These are phyloP conservation scores for Mycetomoellerius zeteki DNA, from an alignment of 1,140 invertebrate species.

Conservation along the genomic window DNA sequence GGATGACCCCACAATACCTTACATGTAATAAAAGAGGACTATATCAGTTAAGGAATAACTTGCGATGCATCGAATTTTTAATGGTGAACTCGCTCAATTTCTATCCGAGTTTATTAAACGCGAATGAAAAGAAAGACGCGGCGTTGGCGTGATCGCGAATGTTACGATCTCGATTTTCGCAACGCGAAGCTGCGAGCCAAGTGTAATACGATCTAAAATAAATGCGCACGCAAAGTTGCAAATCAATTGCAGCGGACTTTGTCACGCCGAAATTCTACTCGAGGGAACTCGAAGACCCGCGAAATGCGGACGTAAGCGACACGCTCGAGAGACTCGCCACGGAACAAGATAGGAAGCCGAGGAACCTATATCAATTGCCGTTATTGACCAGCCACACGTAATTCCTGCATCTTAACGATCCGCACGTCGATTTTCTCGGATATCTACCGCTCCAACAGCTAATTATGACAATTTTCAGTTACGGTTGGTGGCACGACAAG, in stretches of 20 bases:
- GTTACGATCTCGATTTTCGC: not conserved
- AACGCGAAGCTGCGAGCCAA: not conserved
- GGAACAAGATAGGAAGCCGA: constrained; percentile 71
- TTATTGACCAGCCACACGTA: constrained; percentile 82
- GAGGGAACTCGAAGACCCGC: constrained; percentile 62
- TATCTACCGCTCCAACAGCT: not conserved
- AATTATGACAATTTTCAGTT: constrained; percentile 71
- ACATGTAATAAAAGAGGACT: too few relatives aligned
- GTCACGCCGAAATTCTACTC: constrained; percentile 83
- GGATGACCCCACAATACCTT: too few relatives aligned
- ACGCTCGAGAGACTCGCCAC: constrained; percentile 69
- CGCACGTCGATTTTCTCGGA: not conserved
- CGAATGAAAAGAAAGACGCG: not conserved
- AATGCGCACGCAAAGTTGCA: constrained; percentile 18
- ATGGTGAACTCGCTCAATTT: too few relatives aligned
- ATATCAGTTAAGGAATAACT: too few relatives aligned
- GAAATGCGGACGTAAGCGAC: constrained; percentile 63
- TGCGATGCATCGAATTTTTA: too few relatives aligned
- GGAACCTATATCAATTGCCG: constrained; percentile 73
- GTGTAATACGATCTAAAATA: constrained; percentile 40
- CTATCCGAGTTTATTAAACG: not conserved
- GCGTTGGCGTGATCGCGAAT: not conserved
- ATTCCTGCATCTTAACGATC: not conserved
- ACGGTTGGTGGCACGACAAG: constrained; percentile 83
- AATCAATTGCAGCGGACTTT: constrained; percentile 75